Base-by-base conservation (phyloP, 1,140 invertebrate genomes). In the Oryzaephilus surinamensis region DNA sequence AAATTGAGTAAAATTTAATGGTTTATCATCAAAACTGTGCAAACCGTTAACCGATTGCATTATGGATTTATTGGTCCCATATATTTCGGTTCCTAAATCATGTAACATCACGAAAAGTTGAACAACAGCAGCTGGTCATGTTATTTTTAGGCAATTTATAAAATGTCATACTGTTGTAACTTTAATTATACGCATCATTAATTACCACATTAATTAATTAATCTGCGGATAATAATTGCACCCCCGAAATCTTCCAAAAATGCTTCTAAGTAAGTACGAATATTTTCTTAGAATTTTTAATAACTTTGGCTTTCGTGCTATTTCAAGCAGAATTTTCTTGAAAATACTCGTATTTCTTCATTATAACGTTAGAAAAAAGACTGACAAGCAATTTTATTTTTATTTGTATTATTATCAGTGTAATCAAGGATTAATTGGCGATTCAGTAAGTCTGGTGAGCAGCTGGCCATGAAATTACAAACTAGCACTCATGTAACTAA, bases 401-500 rank as follows among this genome's bases (percentile, higher is more conserved):
- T n/a, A n/a, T n/a, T n/a, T n/a, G n/a, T n/a, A 21, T 35, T 19
- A 33, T 33, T 19, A 33, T 19, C 11, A 20, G n/a, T 16, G 20
- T 35, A 35, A 35, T 35, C 33, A 35, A 26, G 21, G 33, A 14
- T 26, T 35, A 35, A 35, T 35, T 35, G 33, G 33, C 8, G 24
- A 15, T 16, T 21, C 20, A 14, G 10, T 21, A 21, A 24, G 20
- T 35, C 33, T 21, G 24, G 24, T 24, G 33, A 13, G 20, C 33
- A 6, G 7, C 20, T 12, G 18, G 13, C 21, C 33, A 16, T 14
- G 18, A 35, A 35, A 35, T 35, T 35, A 35, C 33, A 35, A 35
- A 26, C 33, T 35, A 35, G 27, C 38, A 48, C n/a, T n/a, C 46
- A 48, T 48, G 42, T 48, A 49, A 48, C 50, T 33, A 43, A 49